Evolutionary conservation across 2,797 vertebrate genomes (phyloP), one percentile per base, ranked within the genome.

Genomic region (Trachurus trachurus): DNA sequence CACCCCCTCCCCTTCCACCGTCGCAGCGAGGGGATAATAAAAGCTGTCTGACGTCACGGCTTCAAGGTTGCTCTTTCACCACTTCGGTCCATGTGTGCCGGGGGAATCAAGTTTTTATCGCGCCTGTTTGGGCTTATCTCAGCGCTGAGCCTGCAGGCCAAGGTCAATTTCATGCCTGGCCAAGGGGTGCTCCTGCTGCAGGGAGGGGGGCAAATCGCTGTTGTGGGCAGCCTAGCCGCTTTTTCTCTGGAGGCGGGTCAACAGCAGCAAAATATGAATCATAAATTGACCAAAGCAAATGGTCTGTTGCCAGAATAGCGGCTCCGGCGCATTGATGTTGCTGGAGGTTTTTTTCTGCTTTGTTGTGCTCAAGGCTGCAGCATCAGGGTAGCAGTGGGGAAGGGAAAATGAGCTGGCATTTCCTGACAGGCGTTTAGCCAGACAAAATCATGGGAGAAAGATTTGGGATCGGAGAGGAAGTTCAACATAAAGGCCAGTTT

Each of bases 101-200:
- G 13, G 11, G 83, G 85, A 89, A 65, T 80, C 66, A 0, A 56
- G 72, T 78, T 86, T 84, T 82, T 86, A 90, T 90, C 76, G 37
- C 2, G 29, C 54, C 81, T 82, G 80, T 87, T 89, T 82, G 80
- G 86, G 74, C 88, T 91, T 87, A 90, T 88, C 88, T 88, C 88
- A 72, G 83, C 86, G 29, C 70, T 19, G 5, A 72, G 74, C 81
- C 88, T 62, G 76, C 77, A 58, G 87, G 87, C 82, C 87, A 88
- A 92, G 91, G 92, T 92, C 83, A 81, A 86, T 87, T 88, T 86
- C 83, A 83, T 84, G 86, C 70, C 82, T 84, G 80, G 84, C 64
- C 61, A 72, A 77, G 69, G 75, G 88, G 66, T 68, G 77, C 42
- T 71, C 45, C 34, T 59, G 60, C 76, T 83, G 77, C 17, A 7